phyloP scores from a whole-genome alignment of 2,797 vertebrate genomes.

The Vireo griseus region DNA sequence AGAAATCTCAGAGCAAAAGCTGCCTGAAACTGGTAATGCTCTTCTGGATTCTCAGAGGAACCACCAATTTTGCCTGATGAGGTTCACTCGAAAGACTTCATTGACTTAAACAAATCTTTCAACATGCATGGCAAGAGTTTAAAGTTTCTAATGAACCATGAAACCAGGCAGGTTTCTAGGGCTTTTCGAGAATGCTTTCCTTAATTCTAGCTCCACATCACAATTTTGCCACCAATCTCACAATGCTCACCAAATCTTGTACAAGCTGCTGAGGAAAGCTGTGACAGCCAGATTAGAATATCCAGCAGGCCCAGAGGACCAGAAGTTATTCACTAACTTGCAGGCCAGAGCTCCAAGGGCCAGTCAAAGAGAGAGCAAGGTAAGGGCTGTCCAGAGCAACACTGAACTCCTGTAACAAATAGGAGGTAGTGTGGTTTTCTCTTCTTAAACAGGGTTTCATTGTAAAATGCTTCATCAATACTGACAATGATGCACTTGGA shows the following conservation, averaged over 20 bases:
- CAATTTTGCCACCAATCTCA: neutral
- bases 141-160: slow-evolving; percentile 30
- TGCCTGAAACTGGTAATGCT: slow-evolving; percentile 1
- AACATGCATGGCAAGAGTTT: slow-evolving; percentile 23
- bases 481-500: neutral
- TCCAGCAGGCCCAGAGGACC: neutral
- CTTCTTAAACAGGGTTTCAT: neutral
- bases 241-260: neutral
- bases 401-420: neutral
- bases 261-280: slow-evolving; percentile 26
- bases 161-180: slow-evolving; percentile 38
- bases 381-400: neutral
- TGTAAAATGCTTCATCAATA: neutral
- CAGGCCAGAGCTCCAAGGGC: neutral
- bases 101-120: slow-evolving; percentile 49
- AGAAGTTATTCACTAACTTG: neutral
- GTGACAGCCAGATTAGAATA: neutral
- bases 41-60: slow-evolving; percentile 21
- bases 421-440: neutral
- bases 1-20: slow-evolving; percentile 22
- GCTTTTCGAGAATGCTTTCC: neutral
- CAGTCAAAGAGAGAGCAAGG: neutral
- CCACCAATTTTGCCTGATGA: slow-evolving; percentile 42
- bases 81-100: neutral
- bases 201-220: neutral